Base-by-base conservation (phyloP, 2,888 invertebrate genomes). In the Rhaphigaster nebulosa region DNA sequence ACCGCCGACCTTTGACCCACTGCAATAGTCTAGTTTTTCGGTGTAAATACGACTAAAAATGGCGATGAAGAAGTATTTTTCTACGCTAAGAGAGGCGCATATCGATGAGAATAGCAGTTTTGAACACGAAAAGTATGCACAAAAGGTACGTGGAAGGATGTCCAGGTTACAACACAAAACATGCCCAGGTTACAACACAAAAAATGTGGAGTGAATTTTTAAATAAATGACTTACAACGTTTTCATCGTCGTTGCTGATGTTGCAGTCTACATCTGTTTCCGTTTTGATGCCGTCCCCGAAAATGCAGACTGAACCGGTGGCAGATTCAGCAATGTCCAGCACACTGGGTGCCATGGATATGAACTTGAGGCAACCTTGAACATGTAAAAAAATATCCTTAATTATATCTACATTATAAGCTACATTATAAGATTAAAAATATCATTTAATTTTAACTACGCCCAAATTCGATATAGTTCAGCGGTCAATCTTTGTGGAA, bases 311-410 rank as follows among this genome's bases (percentile, higher is more conserved):
- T 1, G 90, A 76, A 38, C 87, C 90, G 15, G 23, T 56, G 15
- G 38, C 12, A 41, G 90, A 90, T 10, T 84, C 90, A 0, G 90
- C 90, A 50, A 90, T 54, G 56, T 90, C 90, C 34, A 90, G 60
- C 1, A 90, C 34, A 15, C 26, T 41, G 26, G 90, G 90, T 34
- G 87, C 29, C 56, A 90, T 54, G 20, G 56, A 56, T 34, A 84
- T 60, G 13, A 90, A 52, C 90, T 90, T 90, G 50, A 56, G 45
- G 38, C 90, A 90, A 29, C 56, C 90, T 90, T n/a, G 1, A 52
- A 54, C 15, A 60, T 29, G 23, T 26, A 8, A 41, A 65, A 26
- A 52, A 15, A 41, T n/a, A n/a, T n/a, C n/a, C n/a, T n/a, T n/a
- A n/a, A n/a, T n/a, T n/a, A n/a, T n/a, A n/a, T n/a, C n/a, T n/a